These are phyloP conservation scores for Chymomyza fuscimana DNA, from an alignment of 2,888 invertebrate species.

Conservation along the genomic window DNA sequence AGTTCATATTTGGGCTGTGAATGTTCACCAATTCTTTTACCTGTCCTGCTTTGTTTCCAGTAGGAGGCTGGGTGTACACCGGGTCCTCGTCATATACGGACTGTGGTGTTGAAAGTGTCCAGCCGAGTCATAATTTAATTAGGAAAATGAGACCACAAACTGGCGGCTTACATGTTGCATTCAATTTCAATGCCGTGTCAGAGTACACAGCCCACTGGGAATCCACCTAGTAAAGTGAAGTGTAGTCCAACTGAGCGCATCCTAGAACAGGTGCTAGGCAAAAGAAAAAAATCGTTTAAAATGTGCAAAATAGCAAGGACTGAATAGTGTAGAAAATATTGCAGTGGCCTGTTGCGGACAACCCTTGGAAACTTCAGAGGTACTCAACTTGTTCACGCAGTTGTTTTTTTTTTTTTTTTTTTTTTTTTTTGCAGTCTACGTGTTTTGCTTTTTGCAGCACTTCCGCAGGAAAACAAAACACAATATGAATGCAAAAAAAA, in stretches of 20 bases:
- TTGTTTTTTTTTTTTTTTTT: neutral
- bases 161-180: constrained; percentile 40
- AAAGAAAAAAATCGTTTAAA: neutral
- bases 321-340: neutral
- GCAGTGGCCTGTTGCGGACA: no score
- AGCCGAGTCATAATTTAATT: constrained; percentile 67
- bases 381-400: neutral
- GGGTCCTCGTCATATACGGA: neutral
- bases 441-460: constrained; percentile 60
- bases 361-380: no score
- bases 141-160: constrained; percentile 73
- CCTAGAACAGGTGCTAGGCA: neutral
- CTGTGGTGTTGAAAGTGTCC: no score
- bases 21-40: no score
- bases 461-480: constrained; percentile 56
- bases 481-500: constrained; percentile 65
- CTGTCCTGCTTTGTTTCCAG: no score
- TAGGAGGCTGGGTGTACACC: no score
- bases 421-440: constrained; percentile 37
- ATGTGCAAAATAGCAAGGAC: neutral
- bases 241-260: neutral
- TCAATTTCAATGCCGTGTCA: constrained; percentile 52
- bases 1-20: no score
- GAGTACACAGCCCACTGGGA: neutral
- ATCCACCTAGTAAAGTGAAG: neutral